phyloP scores from a whole-genome alignment of 2,888 invertebrate genomes.

The Euclidia mi region DNA sequence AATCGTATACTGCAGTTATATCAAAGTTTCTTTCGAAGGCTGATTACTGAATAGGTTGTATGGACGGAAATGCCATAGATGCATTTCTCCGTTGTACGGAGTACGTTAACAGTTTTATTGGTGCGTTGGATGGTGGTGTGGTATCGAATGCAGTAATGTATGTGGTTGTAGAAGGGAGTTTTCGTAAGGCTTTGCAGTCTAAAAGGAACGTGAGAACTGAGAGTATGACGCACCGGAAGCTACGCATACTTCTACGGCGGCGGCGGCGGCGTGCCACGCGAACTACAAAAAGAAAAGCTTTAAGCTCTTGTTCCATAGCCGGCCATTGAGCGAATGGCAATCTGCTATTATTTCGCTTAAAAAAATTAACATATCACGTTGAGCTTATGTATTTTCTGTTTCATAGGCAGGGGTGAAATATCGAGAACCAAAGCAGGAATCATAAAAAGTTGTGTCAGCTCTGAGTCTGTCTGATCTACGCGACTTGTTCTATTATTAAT shows the following conservation, averaged over 20 bases:
- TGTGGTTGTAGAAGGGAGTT: constrained; percentile 30
- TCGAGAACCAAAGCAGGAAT: too few species aligned
- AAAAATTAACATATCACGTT: too few species aligned
- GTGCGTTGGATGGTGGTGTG: not conserved
- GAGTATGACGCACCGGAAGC: constrained; percentile 62
- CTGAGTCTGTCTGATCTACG: too few species aligned
- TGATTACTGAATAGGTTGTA: constrained; percentile 31
- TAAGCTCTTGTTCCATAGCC: constrained; percentile 15
- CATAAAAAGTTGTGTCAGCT: too few species aligned
- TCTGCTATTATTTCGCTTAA: too few species aligned
- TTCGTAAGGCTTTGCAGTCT: constrained; percentile 26
- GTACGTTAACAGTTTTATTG: constrained; percentile 30
- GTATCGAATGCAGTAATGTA: constrained; percentile 39
- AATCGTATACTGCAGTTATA: constrained; percentile 14
- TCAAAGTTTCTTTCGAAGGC: constrained; percentile 24
- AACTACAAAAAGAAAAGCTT: constrained; percentile 32
- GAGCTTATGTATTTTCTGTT: too few species aligned
- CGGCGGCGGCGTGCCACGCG: constrained; percentile 26
- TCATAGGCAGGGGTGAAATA: too few species aligned
- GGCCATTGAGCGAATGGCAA: too few species aligned
- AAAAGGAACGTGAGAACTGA: constrained; percentile 52
- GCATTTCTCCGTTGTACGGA: constrained; percentile 40
- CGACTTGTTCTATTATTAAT: too few species aligned
- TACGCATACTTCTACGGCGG: constrained; percentile 50
- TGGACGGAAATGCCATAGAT: constrained; percentile 65